Percentiles rank a stretch among this genome's conserved stretches.
These are phyloP conservation scores for Napeogenes sylphis DNA, from an alignment of 2,888 invertebrate genomes.

Conservation along the genomic window DNA sequence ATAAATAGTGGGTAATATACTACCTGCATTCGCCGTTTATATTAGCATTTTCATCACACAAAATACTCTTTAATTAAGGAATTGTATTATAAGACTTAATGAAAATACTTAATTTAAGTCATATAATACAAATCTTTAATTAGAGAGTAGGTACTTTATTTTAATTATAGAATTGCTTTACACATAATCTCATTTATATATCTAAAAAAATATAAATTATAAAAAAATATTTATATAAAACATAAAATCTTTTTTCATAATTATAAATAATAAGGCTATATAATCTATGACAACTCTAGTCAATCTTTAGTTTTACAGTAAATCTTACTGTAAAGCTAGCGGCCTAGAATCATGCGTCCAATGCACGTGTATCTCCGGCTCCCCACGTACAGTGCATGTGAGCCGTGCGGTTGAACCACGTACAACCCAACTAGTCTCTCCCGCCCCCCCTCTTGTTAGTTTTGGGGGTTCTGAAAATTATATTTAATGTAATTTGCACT, in stretches of 20 bases:
- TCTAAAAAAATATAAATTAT: no score
- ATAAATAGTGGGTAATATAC: constrained; percentile 26
- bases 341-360: constrained; percentile 72
- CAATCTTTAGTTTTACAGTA: no score
- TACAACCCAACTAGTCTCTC: constrained; percentile 69
- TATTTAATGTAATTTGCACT: background rate
- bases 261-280: no score
- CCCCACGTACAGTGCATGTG: constrained; percentile 79
- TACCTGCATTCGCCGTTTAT: background rate
- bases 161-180: no score
- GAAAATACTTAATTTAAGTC: no score
- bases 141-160: no score
- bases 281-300: no score
- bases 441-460: constrained; percentile 54
- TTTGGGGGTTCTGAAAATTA: constrained; percentile 58
- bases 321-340: constrained; percentile 64
- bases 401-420: constrained; percentile 76
- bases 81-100: background rate
- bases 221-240: no score
- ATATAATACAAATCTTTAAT: no score
- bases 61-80: background rate
- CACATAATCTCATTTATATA: no score
- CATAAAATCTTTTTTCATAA: no score
- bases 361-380: constrained; percentile 80
- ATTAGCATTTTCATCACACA: background rate